Base-by-base conservation (phyloP, 2,888 invertebrate species). In the Candidula unifasciata region DNA sequence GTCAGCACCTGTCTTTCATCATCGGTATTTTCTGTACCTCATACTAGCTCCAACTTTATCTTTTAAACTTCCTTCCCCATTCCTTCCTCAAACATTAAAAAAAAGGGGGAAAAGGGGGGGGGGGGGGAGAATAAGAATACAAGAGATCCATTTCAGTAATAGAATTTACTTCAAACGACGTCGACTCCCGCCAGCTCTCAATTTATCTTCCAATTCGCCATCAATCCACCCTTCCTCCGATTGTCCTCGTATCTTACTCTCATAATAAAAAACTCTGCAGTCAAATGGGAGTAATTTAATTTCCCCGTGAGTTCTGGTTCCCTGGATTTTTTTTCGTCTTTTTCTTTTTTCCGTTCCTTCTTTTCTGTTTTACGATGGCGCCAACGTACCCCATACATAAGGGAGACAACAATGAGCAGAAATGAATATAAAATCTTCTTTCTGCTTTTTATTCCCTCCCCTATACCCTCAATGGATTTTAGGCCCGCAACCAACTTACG, bases 371-470 rank as follows among this genome's bases (percentile, higher is more conserved):
- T 13, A 2, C 54, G n/a, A 18, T 54, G 74, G 74, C 74, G 74
- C 74, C 74, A 54, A 74, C 54, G 54, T 30, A 30, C 30, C 30
- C 30, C 54, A 21, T 13, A 5, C 74, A 30, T 27, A 18, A 74
- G 3, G 27, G 21, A 21, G 54, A 10, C 54, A 27, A 74, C 44
- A 54, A 54, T 54, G 30, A 52, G 74, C 54, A 54, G 54, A 3
- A 24, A 27, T 54, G 54, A 30, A 13, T 54, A 16, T 30, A 54
- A 54, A 74, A 52, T 30, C 21, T 18, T 18, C 27, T 54, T 74
- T 30, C 54, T 27, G 52, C 74, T 74, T 52, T 52, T 74, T 74
- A 73, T 16, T 73, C 73, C n/a, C n/a, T n/a, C n/a, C n/a, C n/a
- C n/a, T n/a, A n/a, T n/a, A n/a, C n/a, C n/a, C n/a, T n/a, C n/a